Evolutionary conservation across 2,113 vertebrate genomes (phyloP).

Genomic region (Cinclus cinclus): DNA sequence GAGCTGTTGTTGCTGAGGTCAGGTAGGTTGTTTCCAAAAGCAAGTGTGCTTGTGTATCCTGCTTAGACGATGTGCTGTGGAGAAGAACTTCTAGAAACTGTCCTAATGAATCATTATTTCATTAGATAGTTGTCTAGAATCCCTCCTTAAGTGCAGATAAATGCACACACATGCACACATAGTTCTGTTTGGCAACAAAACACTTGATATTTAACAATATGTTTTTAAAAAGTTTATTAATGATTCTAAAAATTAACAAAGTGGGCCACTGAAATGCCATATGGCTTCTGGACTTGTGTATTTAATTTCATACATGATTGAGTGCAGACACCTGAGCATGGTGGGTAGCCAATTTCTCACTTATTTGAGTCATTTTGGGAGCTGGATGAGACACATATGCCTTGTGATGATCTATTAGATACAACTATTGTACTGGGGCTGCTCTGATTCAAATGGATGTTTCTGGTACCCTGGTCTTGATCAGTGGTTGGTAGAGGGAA

Average conservation of each 20-base stretch:
- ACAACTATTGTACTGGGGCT: neutral
- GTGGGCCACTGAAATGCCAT: neutral
- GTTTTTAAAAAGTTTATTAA: neutral
- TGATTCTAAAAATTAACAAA: neutral
- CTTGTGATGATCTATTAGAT: neutral
- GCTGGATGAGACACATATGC: neutral
- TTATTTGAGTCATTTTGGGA: neutral
- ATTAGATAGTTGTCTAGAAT: neutral
- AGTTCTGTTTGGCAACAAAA: neutral
- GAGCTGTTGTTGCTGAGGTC: neutral
- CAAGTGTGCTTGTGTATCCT: neutral
- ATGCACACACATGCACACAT: too few species aligned
- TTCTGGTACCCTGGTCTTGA: neutral
- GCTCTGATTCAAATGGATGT: neutral
- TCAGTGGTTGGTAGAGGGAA: neutral
- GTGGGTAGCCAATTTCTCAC: neutral
- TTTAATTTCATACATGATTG: neutral
- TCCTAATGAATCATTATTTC: neutral
- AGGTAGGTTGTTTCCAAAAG: neutral
- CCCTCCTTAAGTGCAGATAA: neutral
- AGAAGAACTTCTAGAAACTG: neutral
- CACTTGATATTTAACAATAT: neutral
- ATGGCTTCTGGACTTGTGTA: neutral
- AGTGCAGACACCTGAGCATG: neutral
- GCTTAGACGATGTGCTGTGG: neutral